Base-by-base conservation (phyloP, 2,113 vertebrate genomes). In the Cheilinus undulatus region DNA sequence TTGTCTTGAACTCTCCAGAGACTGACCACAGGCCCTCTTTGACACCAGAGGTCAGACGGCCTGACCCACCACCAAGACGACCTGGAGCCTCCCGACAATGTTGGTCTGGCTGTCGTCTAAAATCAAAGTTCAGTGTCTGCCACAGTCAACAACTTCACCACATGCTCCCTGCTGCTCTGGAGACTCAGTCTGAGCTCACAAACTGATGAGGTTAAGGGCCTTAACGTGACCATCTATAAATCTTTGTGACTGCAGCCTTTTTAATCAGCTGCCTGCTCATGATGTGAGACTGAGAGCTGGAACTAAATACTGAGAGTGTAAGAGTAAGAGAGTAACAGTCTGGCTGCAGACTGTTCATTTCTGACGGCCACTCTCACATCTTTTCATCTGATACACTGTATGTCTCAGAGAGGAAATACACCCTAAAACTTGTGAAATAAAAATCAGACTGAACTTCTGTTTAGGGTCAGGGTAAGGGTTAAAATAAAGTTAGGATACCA, bases 81-180 rank as follows among this genome's bases (percentile, higher is more conserved):
- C 70, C 73, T 23, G 80, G 79, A 88, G 85, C 82, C 85, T 78
- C 67, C 61, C 4, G 53, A 76, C 60, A 73, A 65, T 60, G 64
- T 74, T 15, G 81, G 82, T 91, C 84, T 82, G 84, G 80, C 88
- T 56, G 68, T 62, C 24, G 28, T 66, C 83, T 78, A 82, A 76
- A 84, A 72, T 63, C 52, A 81, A 79, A 82, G 66, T 58, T 27
- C 58, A 60, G 62, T 23, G 58, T 75, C 64, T 61, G 66, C 84
- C 78, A 81, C 82, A 67, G 72, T 86, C 79, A 76, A 86, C 78
- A 84, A 76, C 54, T 86, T 73, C 43, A 87, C 77, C 86, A 80
- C 86, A 85, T 40, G 17, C 63, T 75, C 68, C 69, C 36, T 3
- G 62, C 72, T 61, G 73, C 77, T 84, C 80, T 88, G 88, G 86